Evolutionary conservation across 1,140 invertebrate genomes (phyloP), one percentile per base, ranked within the genome.

Genomic region (Pantala flavescens): DNA sequence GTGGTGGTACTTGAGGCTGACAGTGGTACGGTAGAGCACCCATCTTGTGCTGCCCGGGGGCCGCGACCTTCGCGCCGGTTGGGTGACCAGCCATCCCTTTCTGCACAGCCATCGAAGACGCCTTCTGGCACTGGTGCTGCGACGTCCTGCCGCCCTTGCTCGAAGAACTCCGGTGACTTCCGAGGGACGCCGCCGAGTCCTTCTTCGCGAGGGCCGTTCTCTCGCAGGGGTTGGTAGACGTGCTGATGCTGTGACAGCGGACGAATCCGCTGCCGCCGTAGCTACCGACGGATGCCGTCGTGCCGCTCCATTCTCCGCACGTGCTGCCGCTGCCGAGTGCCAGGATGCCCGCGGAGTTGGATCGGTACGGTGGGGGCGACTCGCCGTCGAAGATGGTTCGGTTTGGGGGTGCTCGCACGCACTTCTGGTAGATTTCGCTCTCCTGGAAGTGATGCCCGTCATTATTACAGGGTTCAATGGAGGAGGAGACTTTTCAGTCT

Each of bases 321-420:
- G 76, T 76, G n/a, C 78, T 77, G 14, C 76, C 76, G 23, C 77
- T 78, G 10, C 78, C 76, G 78, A 79, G 14, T 76, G 78, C 81
- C 76, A 85, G 77, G 43, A 82, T 80, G 10, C 80, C 83, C 76
- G 84, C 84, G 75, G 85, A 88, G 80, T 84, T 85, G 71, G 87
- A 88, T 76, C 88, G 83, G 78, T 89, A 90, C 12, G 88, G 87
- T 36, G 88, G 88, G 72, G 88, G 88, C 76, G 87, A 87, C 78
- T 89, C 88, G 75, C 88, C 86, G 77, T 90, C 88, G 79, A 87
- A 87, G 36, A 90, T 87, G 49, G 89, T 91, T 78, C 88, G 86
- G 78, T 91, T 91, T 23, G 90, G 90, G 28, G 90, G 90, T 74
- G 90, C 87, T 77, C 88, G 84, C 77, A 91, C 88, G 78, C 88